Evolutionary conservation across 1,140 invertebrate species (phyloP).

Genomic region (Holotrichia oblita): DNA sequence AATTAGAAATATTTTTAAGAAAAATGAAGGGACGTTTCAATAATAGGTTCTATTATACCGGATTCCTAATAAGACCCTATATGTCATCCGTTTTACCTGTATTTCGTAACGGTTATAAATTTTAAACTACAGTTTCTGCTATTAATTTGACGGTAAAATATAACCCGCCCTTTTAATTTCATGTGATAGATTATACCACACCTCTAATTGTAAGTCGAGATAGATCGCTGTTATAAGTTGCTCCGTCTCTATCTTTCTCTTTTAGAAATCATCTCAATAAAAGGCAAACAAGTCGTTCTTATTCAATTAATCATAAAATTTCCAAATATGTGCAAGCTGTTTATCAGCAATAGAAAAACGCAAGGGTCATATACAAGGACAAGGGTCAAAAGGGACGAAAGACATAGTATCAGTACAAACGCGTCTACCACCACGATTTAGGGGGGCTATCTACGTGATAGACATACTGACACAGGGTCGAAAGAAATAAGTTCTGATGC

Average conservation of each 20-base stretch:
- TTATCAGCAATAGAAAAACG: neutral
- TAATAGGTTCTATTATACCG: too few species aligned
- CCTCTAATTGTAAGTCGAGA: too few species aligned
- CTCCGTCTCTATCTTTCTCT: neutral
- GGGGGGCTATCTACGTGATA: neutral
- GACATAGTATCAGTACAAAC: neutral
- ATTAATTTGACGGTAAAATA: conserved; percentile 39
- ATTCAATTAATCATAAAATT: neutral
- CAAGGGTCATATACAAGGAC: neutral
- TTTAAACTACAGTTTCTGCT: neutral
- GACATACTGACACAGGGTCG: neutral
- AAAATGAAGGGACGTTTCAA: too few species aligned
- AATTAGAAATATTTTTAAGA: too few species aligned
- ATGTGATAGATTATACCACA: too few species aligned
- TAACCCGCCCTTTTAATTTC: neutral
- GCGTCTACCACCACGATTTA: neutral
- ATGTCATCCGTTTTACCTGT: too few species aligned
- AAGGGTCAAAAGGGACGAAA: neutral
- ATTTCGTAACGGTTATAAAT: conserved; percentile 5
- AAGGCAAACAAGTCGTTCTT: too few species aligned
- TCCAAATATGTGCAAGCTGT: neutral
- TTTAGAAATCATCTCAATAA: too few species aligned
- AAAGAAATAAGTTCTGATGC: conserved; percentile 6
- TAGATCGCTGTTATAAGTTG: too few species aligned
- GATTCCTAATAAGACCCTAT: too few species aligned